Base-by-base conservation (phyloP, 2,888 invertebrate genomes). In the Podotricha telesiphe region DNA sequence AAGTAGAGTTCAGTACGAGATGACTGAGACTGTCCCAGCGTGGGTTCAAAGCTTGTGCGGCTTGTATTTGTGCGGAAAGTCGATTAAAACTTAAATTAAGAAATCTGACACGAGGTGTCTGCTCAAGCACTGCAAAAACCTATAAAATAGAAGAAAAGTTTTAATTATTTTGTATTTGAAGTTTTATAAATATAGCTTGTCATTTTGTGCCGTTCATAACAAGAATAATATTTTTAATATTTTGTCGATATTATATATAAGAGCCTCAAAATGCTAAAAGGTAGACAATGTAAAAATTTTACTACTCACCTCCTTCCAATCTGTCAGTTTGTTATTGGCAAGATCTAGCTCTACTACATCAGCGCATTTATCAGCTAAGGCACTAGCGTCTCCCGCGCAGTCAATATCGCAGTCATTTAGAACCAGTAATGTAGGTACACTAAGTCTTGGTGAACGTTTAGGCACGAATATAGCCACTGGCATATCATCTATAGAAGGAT, bases 291-390 rank as follows among this genome's bases (percentile, higher is more conserved):
- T 28, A 37, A 8, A 6, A 37, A 50, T 50, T 13, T 13, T n/a
- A 59, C n/a, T n/a, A 8, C 82, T 87, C 89, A 97, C 97, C 94
- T 99, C 98, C 77, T 95, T 94, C 98, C 98, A 98, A 81, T 97
- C 95, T 71, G 95, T 95, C 22, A 99, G 94, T 84, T 96, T 96
- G 88, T 99, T 99, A 85, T 98, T 97, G 50, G 98, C 98, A 78
- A 99, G 94, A 86, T 99, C 99, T 77, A 99, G 94, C 87, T 99
- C 99, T 78, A 97, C 96, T n/a, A 99, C 98, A 78, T 96, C 96
- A 65, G 96, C 95, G 85, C 97, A 98, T 85, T 97, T 97, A 77
- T 96, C 96, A 48, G 96, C 95, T 67, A 98, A 94, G 72, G 95
- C 95, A 73, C 95, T 95, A 65, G 96, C 95, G 83, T 96, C 96